phyloP scores from a whole-genome alignment of 2,888 invertebrate genomes.

The Metacarcinus magister region DNA sequence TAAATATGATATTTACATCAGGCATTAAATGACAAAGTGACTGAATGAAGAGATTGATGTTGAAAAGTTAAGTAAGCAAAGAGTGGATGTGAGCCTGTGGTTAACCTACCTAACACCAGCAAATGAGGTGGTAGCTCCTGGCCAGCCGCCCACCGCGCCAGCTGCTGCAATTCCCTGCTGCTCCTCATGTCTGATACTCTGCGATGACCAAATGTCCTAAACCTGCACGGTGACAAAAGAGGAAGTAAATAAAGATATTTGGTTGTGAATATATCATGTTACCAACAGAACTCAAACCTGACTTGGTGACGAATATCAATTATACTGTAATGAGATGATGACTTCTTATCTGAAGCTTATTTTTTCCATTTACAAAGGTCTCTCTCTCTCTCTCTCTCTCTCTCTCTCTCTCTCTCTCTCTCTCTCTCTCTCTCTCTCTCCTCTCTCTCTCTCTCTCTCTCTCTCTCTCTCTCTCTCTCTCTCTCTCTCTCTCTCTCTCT shows the following conservation, averaged over 20 bases:
- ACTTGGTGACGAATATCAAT: too few species aligned
- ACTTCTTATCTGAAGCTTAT: too few species aligned
- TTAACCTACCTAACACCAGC: conserved; percentile 50
- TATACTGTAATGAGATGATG: too few species aligned
- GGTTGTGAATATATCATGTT: too few species aligned
- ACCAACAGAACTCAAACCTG: too few species aligned
- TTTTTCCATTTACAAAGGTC: too few species aligned
- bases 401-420: too few species aligned
- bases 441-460: too few species aligned
- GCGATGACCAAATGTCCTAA: not conserved
- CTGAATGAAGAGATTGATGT: not conserved
- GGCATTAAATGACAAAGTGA: not conserved
- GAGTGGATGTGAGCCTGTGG: not conserved
- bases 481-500: too few species aligned
- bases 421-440: too few species aligned
- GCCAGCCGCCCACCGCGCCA: conserved; percentile 57
- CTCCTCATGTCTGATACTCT: not conserved
- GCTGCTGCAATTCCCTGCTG: conserved; percentile 48
- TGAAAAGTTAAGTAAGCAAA: not conserved
- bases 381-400: too few species aligned
- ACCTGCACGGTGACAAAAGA: not conserved
- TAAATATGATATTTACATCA: not conserved
- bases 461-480: too few species aligned
- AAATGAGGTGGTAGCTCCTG: conserved; percentile 49
- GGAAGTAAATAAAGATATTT: not conserved